phyloP scores from a whole-genome alignment of 2,113 vertebrate genomes.

The Lycocorax pyrrhopterus region DNA sequence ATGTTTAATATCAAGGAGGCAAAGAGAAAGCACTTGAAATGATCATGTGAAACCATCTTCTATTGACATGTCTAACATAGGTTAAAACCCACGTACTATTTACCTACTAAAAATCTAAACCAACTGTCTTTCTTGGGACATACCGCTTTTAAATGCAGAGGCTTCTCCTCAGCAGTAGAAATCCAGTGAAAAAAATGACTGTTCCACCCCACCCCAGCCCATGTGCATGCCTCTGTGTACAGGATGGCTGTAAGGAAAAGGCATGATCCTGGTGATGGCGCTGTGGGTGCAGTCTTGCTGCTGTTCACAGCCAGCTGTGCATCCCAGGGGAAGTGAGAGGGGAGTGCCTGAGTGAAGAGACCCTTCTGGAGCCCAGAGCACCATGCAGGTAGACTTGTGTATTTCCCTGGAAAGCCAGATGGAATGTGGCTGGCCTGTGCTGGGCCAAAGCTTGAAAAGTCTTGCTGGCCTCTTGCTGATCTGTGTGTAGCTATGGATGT shows the following conservation, averaged over 20 bases:
- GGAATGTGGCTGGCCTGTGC: not conserved
- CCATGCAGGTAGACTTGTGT: fast-evolving
- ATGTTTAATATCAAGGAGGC: not conserved
- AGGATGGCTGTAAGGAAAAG: not conserved
- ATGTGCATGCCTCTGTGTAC: fast-evolving
- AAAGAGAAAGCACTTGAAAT: not conserved
- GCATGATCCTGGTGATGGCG: fast-evolving
- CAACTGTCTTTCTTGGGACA: not conserved
- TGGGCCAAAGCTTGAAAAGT: not conserved
- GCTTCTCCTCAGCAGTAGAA: not conserved
- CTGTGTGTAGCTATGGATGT: not conserved
- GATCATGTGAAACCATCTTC: fast-evolving
- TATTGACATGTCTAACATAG: not conserved
- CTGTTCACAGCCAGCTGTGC: not conserved
- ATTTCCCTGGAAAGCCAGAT: not conserved
- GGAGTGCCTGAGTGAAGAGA: not conserved
- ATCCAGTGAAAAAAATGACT: not conserved
- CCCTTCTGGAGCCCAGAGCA: not conserved
- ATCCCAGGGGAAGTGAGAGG: fast-evolving
- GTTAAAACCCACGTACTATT: not conserved
- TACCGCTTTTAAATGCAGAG: not conserved
- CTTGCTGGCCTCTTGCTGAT: not conserved
- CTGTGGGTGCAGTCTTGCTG: fast-evolving
- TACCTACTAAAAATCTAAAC: not conserved
- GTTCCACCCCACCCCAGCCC: fast-evolving